A percentile compares a stretch with the other conserved stretches of the same genome.
Evolutionary conservation across 2,797 vertebrate genomes (phyloP).

Genomic region (Peromyscus aztecus): DNA sequence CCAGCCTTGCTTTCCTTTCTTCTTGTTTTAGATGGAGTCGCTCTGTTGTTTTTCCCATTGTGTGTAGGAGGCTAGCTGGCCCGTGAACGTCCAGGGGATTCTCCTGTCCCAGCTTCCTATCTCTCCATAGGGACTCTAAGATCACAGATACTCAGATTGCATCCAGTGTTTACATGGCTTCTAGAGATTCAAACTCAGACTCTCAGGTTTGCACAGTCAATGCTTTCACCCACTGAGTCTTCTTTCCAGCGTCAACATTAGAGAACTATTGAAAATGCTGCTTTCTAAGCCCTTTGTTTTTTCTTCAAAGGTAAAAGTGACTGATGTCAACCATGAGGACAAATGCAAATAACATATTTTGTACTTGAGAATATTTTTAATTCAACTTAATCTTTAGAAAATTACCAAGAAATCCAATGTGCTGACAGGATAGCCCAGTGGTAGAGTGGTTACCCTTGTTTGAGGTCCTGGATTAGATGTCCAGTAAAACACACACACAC

Average conservation of each 20-base stretch:
- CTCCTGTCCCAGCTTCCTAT: not conserved
- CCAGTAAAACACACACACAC: not conserved
- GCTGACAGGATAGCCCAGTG: not conserved
- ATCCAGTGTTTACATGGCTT: not conserved
- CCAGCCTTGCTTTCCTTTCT: not conserved
- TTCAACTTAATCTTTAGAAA: slow-evolving; percentile 18
- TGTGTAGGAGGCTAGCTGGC: not conserved
- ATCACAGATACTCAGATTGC: not conserved
- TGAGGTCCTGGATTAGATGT: not conserved
- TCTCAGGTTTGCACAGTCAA: not conserved
- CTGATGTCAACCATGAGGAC: not conserved
- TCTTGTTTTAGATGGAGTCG: not conserved
- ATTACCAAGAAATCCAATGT: not conserved
- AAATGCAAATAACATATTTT: not conserved
- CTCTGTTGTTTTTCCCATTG: not conserved
- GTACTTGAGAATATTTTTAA: not conserved
- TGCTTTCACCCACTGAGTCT: too few relatives aligned
- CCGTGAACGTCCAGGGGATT: not conserved
- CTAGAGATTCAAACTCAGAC: not conserved
- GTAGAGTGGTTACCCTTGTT: not conserved
- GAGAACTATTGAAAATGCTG: not conserved
- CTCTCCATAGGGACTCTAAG: not conserved
- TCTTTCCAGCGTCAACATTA: not conserved
- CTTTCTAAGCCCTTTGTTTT: not conserved
- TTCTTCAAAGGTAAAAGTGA: not conserved